Conservation (phyloP, 2,113 vertebrate species). For the Mionectes macconnelli region DNA sequence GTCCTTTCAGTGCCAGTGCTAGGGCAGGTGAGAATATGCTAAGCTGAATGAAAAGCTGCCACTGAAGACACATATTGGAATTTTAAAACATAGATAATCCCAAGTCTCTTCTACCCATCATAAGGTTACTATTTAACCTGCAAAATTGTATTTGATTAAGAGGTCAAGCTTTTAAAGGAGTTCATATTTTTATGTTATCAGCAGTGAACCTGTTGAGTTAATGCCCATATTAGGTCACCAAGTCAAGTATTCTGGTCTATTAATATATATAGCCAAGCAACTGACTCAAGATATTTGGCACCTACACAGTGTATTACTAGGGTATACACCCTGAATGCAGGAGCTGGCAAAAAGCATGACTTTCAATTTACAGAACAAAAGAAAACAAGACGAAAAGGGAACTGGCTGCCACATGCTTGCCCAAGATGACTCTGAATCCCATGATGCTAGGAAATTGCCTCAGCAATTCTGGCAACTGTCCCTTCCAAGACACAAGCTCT, state of each 20-base stretch:
- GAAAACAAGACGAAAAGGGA: accelerated
- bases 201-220: background rate
- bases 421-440: background rate
- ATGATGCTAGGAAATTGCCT: background rate
- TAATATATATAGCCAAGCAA: background rate
- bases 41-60: background rate
- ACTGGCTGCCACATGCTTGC: background rate
- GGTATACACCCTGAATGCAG: background rate
- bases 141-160: background rate
- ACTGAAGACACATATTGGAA: background rate
- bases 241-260: background rate
- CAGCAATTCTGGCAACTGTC: background rate
- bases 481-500: accelerated
- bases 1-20: background rate
- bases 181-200: background rate
- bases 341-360: background rate
- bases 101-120: background rate
- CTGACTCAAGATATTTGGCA: background rate
- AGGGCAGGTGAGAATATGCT: background rate
- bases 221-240: background rate
- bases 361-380: background rate
- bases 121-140: background rate
- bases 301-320: background rate
- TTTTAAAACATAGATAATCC: background rate
- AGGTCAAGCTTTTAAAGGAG: background rate